Base-by-base conservation (phyloP, 2,797 vertebrate genomes). In the Lophius americanus region DNA sequence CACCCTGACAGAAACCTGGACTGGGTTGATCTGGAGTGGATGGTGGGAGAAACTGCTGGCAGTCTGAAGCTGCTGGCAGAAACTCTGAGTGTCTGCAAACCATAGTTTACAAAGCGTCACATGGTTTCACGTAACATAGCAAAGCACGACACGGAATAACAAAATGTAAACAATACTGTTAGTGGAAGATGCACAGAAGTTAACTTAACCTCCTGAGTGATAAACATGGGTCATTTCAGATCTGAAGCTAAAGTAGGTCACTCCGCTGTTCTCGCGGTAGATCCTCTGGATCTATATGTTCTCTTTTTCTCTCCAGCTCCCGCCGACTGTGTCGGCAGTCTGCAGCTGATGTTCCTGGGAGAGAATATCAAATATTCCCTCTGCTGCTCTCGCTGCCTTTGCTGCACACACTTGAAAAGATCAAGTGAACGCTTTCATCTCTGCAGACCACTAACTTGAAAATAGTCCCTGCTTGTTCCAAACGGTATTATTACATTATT, bases 381-480 rank as follows among this genome's bases (percentile, higher is more conserved):
- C 63, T 65, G 64, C 70, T 70, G 70, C 60, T 71, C 61, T 35
- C 60, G 33, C 50, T 68, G 57, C 75, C 66, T 82, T 38, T 77
- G 57, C 59, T 54, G 60, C 51, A 63, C 74, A 74, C 64, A 78
- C 66, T 64, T 81, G 60, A 87, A 84, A 85, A 9, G 82, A 65
- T 64, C 57, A 78, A 51, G 62, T 23, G 23, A 23, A 23, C 23
- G 50, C 68, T 78, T 81, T 84, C 37, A 81, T 79, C 55, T 51
- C 14, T 12, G 49, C 55, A 64, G 64, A 76, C 66, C 67, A 76
- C 60, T 69, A 64, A 36, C 58, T 70, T 9, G 2, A 76, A 65
- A 68, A 62, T 4, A 66, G 50, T 47, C 36, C 33, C 55, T 11
- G 43, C 41, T n/a, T 13, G 42, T 76, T 50, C 52, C 62, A 68